Evolutionary conservation across 2,888 invertebrate species (phyloP).

Genomic region (Athalia circularis): DNA sequence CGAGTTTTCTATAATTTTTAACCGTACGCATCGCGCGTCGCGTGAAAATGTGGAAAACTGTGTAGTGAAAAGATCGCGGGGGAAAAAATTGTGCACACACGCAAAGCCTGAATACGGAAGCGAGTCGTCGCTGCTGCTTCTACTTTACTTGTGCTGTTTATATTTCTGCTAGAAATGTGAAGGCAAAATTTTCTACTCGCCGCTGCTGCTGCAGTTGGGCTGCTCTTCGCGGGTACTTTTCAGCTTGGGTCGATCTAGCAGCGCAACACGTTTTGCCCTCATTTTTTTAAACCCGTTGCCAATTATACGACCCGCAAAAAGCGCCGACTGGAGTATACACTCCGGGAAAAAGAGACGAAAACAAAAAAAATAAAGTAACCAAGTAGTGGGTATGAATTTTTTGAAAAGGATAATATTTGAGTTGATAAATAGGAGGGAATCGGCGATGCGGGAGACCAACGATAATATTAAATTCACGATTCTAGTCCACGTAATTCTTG

Average conservation of each 20-base stretch:
- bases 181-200: neutral
- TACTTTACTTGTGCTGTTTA: too few relatives aligned
- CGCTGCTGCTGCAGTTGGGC: too few relatives aligned
- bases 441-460: too few relatives aligned
- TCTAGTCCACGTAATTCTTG: neutral
- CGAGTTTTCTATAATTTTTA: too few relatives aligned
- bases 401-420: too few relatives aligned
- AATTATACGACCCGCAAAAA: conserved; percentile 3
- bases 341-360: neutral
- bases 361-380: neutral
- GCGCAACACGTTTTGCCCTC: conserved; percentile 21
- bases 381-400: too few relatives aligned
- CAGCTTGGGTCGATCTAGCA: neutral
- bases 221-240: neutral
- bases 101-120: conserved; percentile 31
- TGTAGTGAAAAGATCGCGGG: neutral
- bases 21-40: too few relatives aligned
- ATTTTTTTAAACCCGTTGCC: conserved; percentile 16
- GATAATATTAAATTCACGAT: too few relatives aligned
- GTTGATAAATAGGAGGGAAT: too few relatives aligned
- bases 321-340: neutral
- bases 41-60: too few relatives aligned
- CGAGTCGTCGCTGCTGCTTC: neutral
- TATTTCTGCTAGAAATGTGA: neutral
- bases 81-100: neutral